A percentile compares a stretch with the other conserved stretches of the same genome.
phyloP scores from a whole-genome alignment of 2,888 invertebrate species.

The Tipula confusa region DNA sequence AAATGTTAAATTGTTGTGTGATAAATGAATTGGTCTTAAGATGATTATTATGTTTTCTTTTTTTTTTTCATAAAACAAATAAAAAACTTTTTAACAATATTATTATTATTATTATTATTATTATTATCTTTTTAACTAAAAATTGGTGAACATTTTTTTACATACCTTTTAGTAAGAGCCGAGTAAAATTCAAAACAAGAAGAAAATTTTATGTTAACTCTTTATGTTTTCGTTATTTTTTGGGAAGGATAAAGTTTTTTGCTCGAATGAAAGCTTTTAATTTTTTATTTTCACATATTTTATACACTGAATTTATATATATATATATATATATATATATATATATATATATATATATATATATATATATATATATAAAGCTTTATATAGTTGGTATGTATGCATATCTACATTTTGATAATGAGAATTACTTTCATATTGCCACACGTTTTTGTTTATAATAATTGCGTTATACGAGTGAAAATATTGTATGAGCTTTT shows the following conservation, averaged over 20 bases:
- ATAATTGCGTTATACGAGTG: background rate
- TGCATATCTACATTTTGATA: background rate
- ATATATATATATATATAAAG: too few species aligned
- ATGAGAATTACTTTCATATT: background rate
- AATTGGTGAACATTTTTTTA: background rate
- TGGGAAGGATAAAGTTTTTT: background rate
- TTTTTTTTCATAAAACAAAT: too few species aligned
- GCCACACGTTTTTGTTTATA: background rate
- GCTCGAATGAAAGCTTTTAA: background rate
- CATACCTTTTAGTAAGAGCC: background rate
- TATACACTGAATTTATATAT: too few species aligned
- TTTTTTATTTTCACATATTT: background rate
- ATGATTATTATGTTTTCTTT: background rate
- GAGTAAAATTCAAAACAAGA: background rate
- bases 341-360: too few species aligned
- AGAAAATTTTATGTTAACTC: background rate
- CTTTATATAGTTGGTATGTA: background rate
- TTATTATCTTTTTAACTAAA: background rate
- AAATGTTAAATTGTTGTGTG: background rate
- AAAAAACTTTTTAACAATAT: background rate
- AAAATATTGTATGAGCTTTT: background rate
- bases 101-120: background rate
- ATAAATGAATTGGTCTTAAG: constrained; percentile 13
- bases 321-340: too few species aligned
- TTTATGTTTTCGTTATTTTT: background rate